A percentile compares a stretch with the other conserved stretches of the same genome.
Evolutionary conservation across 2,888 invertebrate genomes (phyloP).

Genomic region (Aphelenchoides bicaudatus): DNA sequence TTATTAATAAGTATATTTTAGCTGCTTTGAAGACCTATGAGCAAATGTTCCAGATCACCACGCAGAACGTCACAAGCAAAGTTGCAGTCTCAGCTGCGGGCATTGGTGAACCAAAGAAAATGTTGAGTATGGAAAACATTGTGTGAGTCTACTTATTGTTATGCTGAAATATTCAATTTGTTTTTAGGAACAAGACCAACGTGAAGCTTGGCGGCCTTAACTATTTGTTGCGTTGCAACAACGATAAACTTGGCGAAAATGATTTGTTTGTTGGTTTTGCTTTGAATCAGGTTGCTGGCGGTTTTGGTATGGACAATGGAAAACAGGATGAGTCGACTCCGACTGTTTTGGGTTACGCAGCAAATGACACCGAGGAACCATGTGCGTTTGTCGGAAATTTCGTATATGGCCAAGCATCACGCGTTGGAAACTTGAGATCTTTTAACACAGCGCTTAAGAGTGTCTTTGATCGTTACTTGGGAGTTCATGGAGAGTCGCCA

Average conservation of each 20-base stretch:
- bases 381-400: constrained; percentile 33
- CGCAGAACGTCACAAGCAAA: too few relatives aligned
- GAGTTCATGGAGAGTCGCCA: constrained; percentile 22
- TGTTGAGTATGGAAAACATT: too few relatives aligned
- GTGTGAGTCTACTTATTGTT: too few relatives aligned
- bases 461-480: constrained; percentile 29
- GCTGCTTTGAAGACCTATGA: constrained; percentile 6
- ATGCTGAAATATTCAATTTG: too few relatives aligned
- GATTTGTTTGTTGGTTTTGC: constrained; percentile 15
- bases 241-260: too few relatives aligned
- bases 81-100: too few relatives aligned
- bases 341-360: constrained; percentile 19
- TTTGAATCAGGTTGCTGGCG: constrained; percentile 22
- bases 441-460: constrained; percentile 24
- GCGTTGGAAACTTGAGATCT: constrained; percentile 29
- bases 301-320: constrained; percentile 2
- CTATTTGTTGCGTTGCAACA: too few relatives aligned
- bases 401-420: constrained; percentile 9
- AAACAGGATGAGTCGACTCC: background rate
- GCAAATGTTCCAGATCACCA: background rate
- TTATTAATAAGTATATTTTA: too few relatives aligned
- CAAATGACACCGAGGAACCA: constrained; percentile 26
- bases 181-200: constrained; percentile 36
- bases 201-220: constrained; percentile 46
- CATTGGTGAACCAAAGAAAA: too few relatives aligned